These are phyloP conservation scores for Babyrousa celebensis DNA, from an alignment of 2,797 vertebrate genomes.

Conservation along the genomic window DNA sequence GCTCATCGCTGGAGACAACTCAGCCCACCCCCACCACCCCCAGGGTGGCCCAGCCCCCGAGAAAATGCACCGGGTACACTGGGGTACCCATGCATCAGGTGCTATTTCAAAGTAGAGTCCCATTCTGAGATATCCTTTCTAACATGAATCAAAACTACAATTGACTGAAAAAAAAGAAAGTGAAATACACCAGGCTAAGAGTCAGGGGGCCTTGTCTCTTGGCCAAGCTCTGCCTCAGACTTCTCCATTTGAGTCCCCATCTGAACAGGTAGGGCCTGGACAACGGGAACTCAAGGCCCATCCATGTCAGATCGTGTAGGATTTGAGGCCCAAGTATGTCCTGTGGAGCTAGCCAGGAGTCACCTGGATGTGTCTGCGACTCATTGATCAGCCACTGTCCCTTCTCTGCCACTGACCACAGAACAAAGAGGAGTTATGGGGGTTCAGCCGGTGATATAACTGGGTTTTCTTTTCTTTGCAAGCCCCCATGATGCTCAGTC, in stretches of 20 bases:
- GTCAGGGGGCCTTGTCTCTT: neutral
- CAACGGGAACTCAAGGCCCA: rapidly evolving
- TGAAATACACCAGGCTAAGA: neutral
- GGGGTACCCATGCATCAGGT: neutral
- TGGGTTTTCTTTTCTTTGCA: neutral
- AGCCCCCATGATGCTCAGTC: neutral
- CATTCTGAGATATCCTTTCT: neutral
- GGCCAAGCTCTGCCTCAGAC: neutral
- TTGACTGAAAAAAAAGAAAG: no score
- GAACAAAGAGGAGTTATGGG: neutral
- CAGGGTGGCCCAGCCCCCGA: neutral
- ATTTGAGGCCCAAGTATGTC: neutral
- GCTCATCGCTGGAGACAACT: neutral
- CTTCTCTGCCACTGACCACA: neutral
- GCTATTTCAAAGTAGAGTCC: neutral
- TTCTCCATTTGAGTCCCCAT: neutral
- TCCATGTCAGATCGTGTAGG: neutral
- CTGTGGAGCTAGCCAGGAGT: neutral
- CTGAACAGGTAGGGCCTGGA: neutral
- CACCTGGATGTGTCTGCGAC: neutral
- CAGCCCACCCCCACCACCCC: rapidly evolving
- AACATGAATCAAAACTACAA: neutral
- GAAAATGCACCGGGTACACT: neutral
- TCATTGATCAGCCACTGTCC: neutral
- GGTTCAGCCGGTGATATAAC: rapidly evolving